A percentile compares a stretch with the other conserved stretches of the same genome.
phyloP scores from a whole-genome alignment of 2,888 invertebrate genomes.

The Phalangium opilio region DNA sequence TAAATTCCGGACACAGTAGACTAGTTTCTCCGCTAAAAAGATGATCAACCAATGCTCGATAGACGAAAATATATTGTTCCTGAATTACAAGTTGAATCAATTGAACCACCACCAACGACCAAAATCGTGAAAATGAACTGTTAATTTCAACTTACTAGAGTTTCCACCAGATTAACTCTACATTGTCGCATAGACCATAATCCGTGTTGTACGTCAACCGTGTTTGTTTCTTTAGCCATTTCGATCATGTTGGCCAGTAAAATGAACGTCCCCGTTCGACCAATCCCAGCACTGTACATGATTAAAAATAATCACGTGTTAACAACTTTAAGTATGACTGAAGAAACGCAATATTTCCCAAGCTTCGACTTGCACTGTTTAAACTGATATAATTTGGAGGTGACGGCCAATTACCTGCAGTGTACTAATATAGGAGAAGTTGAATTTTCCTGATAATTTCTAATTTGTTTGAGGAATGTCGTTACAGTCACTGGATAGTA shows the following conservation, averaged over 20 bases:
- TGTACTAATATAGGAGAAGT: conserved; percentile 6
- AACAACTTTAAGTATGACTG: too few species aligned
- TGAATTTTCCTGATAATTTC: neutral
- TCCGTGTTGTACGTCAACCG: conserved; percentile 5
- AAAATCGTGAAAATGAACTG: neutral
- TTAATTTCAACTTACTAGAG: conserved; percentile 3
- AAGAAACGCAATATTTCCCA: too few species aligned
- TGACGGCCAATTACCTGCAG: conserved; percentile 10
- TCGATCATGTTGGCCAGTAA: conserved; percentile 8
- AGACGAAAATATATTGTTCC: neutral
- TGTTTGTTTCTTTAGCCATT: conserved; percentile 4
- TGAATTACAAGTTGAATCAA: neutral
- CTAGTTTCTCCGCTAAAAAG: neutral
- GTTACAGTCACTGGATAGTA: conserved; percentile 6
- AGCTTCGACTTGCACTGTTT: too few species aligned
- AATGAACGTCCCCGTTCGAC: conserved; percentile 10
- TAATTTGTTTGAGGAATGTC: conserved; percentile 5
- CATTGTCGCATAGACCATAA: conserved; percentile 7
- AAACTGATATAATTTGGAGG: too few species aligned
- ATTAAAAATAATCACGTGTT: too few species aligned
- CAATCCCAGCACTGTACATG: conserved; percentile 14
- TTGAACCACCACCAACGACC: too few species aligned
- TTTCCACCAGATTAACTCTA: conserved; percentile 11
- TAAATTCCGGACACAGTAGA: neutral
- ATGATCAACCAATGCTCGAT: neutral